Evolutionary conservation across 2,113 vertebrate genomes (phyloP), one percentile per base, ranked within the genome.

Genomic region (Cephalopholis sonnerati): DNA sequence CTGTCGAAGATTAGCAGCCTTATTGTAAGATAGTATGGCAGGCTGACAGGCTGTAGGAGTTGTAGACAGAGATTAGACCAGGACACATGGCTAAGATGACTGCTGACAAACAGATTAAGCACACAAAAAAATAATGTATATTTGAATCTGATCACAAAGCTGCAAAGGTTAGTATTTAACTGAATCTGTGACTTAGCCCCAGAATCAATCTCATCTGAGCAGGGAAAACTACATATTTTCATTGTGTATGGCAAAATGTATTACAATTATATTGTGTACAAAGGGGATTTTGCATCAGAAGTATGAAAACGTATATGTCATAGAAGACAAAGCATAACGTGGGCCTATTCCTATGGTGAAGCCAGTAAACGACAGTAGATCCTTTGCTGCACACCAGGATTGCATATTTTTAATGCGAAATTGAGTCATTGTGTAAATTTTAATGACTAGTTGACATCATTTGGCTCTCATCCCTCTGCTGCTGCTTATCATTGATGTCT

Each of bases 31-130:
- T 36, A 70, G 25, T 39, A 83, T 68, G 78, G 65, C 82, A 84
- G 44, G 39, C 59, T 82, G 85, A 86, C 84, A 91, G 77, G 69
- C 55, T 66, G 79, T 74, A 76, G 67, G 83, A 86, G 67, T 71
- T 13, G 29, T 7, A 77, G 67, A 62, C 70, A 90, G 62, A 84
- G 62, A 71, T 85, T 70, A 87, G 16, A 79, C 55, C 41, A 32
- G 73, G 71, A 90, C 68, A 65, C 59, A 69, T 48, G 32, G 55
- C 77, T 53, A 66, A 84, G 22, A 78, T 48, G 58, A 57, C 48
- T 63, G 79, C 64, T 73, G 73, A 87, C 5, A 18, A 73, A 68
- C 44, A 76, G 57, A 77, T 66, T 74, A 32, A 74, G 17, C 64
- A 79, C 48, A 81, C 36, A 44, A 20, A 70, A 27, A 63, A 59